Evolutionary conservation across 2,113 vertebrate genomes (phyloP).

Genomic region (Rhagologus leucostigma): DNA sequence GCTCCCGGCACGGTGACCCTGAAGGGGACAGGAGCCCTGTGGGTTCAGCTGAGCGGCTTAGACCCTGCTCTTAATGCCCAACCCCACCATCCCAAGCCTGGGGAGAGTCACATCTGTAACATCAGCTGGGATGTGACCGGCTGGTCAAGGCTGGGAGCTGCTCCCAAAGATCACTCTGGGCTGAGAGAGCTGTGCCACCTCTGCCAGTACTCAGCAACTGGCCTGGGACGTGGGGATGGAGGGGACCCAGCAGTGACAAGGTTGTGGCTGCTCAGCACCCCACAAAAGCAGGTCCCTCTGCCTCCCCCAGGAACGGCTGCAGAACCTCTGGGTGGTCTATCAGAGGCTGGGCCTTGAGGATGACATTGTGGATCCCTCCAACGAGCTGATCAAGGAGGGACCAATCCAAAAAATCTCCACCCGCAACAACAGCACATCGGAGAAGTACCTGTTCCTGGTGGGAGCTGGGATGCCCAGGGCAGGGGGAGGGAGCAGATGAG

Average conservation of each 20-base stretch:
- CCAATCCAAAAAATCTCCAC: constrained; percentile 75
- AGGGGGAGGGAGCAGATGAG: not conserved
- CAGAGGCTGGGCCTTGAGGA: constrained; percentile 75
- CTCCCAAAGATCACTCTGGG: not conserved
- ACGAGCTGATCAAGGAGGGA: constrained; percentile 75
- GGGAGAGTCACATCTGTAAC: not conserved
- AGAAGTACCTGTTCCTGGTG: constrained; percentile 80
- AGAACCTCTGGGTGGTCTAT: constrained; percentile 77
- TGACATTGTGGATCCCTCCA: constrained; percentile 76
- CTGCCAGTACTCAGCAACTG: not conserved
- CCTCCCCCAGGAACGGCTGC: constrained; percentile 69
- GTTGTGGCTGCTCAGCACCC: not conserved
- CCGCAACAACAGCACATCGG: constrained; percentile 66
- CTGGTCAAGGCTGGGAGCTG: not conserved
- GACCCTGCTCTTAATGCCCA: not conserved
- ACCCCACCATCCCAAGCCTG: not conserved
- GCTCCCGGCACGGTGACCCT: fast-evolving
- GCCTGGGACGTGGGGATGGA: not conserved
- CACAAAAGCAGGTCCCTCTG: not conserved
- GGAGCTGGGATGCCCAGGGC: not conserved
- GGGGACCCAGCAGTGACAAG: not conserved
- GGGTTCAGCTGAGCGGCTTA: not conserved
- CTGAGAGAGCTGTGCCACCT: not conserved
- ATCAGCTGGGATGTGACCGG: not conserved
- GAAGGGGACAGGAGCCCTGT: not conserved